phyloP scores from a whole-genome alignment of 2,888 invertebrate species.

The Coelogynopora nodosa region DNA sequence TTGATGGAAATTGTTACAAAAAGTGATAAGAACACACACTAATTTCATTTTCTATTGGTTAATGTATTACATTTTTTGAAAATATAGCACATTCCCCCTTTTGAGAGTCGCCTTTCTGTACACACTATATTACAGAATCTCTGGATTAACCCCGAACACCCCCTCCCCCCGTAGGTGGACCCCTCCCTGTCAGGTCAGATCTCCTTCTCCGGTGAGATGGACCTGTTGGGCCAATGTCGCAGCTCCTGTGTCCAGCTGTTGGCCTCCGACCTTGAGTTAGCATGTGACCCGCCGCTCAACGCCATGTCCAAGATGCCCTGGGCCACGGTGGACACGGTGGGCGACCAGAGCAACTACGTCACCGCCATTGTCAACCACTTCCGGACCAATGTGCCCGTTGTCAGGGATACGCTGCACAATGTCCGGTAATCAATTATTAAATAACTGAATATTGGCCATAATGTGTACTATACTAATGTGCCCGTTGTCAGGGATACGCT shows the following conservation, averaged over 20 bases:
- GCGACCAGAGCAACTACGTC: slow-evolving; percentile 92
- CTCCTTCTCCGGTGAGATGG: slow-evolving; percentile 23
- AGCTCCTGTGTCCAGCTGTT: slow-evolving; percentile 76
- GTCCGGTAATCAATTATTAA: too few relatives aligned
- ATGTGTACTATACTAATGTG: too few relatives aligned
- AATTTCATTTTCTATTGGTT: too few relatives aligned
- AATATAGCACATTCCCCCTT: too few relatives aligned
- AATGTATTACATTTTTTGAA: too few relatives aligned
- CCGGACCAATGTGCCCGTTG: slow-evolving; percentile 78
- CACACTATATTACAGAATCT: too few relatives aligned
- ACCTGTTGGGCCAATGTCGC: slow-evolving; percentile 34
- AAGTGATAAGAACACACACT: too few relatives aligned
- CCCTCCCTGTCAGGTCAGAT: slow-evolving; percentile 10
- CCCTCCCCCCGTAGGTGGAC: neutral
- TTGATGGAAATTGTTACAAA: too few relatives aligned
- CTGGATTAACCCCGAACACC: too few relatives aligned
- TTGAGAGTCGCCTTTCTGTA: too few relatives aligned
- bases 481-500: slow-evolving; percentile 84
- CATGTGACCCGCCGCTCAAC: slow-evolving; percentile 85
- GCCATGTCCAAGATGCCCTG: slow-evolving; percentile 71
- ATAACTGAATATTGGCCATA: too few relatives aligned
- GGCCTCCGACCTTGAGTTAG: slow-evolving; percentile 86
- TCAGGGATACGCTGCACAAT: slow-evolving; percentile 76
- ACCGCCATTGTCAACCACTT: slow-evolving; percentile 81
- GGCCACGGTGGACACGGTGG: slow-evolving; percentile 86